These are phyloP conservation scores for Dryocosmus kuriphilus DNA, from an alignment of 2,888 invertebrate genomes.

Conservation along the genomic window DNA sequence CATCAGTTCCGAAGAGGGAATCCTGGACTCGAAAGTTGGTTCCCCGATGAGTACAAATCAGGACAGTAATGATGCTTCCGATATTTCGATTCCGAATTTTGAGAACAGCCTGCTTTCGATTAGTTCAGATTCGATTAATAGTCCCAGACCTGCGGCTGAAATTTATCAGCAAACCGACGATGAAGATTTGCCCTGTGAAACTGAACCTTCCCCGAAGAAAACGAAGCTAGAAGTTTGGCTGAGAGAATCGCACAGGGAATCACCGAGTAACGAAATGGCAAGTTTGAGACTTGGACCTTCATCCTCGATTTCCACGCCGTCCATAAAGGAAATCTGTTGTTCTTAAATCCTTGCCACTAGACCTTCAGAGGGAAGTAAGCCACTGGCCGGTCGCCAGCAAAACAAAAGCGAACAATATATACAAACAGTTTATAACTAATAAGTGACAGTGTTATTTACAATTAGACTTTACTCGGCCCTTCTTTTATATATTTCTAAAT, in stretches of 20 bases:
- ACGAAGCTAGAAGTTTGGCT: slow-evolving; percentile 79
- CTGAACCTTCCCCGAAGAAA: slow-evolving; percentile 89
- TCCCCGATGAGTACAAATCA: slow-evolving; percentile 75
- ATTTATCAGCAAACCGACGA: slow-evolving; percentile 62
- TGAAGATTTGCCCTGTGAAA: slow-evolving; percentile 77
- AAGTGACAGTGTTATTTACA: slow-evolving; percentile 66
- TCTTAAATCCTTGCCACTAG: slow-evolving; percentile 85
- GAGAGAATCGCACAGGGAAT: slow-evolving; percentile 77
- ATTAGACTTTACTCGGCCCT: slow-evolving; percentile 27
- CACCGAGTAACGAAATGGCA: slow-evolving; percentile 75
- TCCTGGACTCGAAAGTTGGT: slow-evolving; percentile 76
- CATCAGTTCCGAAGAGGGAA: slow-evolving; percentile 72
- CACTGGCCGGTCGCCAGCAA: slow-evolving; percentile 72
- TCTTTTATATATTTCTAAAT: slow-evolving; percentile 39
- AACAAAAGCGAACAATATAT: slow-evolving; percentile 75
- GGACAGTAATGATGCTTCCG: slow-evolving; percentile 70
- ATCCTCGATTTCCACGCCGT: slow-evolving; percentile 63
- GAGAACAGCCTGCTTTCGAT: slow-evolving; percentile 45
- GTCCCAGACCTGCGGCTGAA: slow-evolving; percentile 50
- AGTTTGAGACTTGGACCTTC: slow-evolving; percentile 68
- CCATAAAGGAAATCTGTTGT: slow-evolving; percentile 84
- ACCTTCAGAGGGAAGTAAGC: slow-evolving; percentile 85
- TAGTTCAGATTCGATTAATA: slow-evolving; percentile 48
- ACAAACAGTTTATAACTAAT: slow-evolving; percentile 75
- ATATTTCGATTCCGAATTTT: slow-evolving; percentile 51